Evolutionary conservation across 2,113 vertebrate species (phyloP), one percentile per base, ranked within the genome.

Genomic region (Pomatostomus ruficeps): DNA sequence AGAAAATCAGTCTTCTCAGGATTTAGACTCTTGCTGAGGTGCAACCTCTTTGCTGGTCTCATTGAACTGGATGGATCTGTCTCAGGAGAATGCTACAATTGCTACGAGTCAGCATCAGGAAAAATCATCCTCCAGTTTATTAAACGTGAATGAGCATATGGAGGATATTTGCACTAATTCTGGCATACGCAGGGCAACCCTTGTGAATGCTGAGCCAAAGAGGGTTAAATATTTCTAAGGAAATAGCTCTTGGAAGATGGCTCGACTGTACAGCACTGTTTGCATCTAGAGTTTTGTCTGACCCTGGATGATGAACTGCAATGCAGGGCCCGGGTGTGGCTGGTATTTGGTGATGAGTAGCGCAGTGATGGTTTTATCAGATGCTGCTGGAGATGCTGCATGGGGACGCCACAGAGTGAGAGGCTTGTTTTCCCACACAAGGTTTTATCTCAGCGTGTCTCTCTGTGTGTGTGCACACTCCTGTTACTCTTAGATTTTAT

Each of bases 351-450:
- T 74, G 17, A 54, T 43, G 23, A 65, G 48, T 23, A 74, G 55
- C 51, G 21, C 9, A 38, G 21, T 14, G 23, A n/a, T 74, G 43
- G 14, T 43, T 86, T n/a, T 31, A 14, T 24, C 67, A 63, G 61
- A n/a, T 86, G 74, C 61, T 73, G 35, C 42, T 57, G 18, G 26
- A 79, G 33, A 43, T 19, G 5, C 43, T 58, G 19, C 68, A n/a
- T 7, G 15, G 43, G 48, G n/a, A 81, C 0, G 0, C 12, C 4
- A 1, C n/a, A n/a, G 29, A 84, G 26, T 4, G 12, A 81, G n/a
- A 65, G 13, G 9, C 10, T 88, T 48, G 3, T 75, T 89, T 51
- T 67, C 43, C 43, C 29, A 19, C 3, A 6, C 10, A 1, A 13
- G 28, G 33, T 35, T 86, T 67, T 71, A 59, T 40, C 68, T 84